These are phyloP conservation scores for Mesocricetus auratus DNA, from an alignment of 2,113 vertebrate genomes.

Conservation along the genomic window DNA sequence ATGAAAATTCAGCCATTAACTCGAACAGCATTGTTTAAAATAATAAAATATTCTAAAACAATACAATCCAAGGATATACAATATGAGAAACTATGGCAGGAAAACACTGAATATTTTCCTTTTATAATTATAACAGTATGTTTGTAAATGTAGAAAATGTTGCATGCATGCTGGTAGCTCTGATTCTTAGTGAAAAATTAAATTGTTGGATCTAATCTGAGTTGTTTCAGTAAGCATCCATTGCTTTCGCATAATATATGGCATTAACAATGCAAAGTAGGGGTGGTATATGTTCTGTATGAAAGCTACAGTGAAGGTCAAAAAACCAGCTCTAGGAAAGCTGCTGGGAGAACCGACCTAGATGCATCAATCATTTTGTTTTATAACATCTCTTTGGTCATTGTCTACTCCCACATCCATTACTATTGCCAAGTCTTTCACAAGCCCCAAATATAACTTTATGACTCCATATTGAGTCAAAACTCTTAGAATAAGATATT, in stretches of 20 bases:
- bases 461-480: background rate
- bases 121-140: background rate
- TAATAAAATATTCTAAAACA: background rate
- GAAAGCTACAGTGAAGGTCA: background rate
- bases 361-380: background rate
- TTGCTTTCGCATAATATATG: background rate
- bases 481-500: background rate
- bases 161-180: background rate
- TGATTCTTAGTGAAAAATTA: background rate
- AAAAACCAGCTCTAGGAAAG: background rate
- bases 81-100: background rate
- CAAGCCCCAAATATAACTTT: background rate
- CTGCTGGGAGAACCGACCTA: fast-evolving
- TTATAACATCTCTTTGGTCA: background rate
- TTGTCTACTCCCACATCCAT: background rate
- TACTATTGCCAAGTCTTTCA: background rate
- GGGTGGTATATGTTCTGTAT: background rate
- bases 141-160: background rate
- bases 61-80: background rate
- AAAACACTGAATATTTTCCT: background rate
- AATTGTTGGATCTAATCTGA: background rate
- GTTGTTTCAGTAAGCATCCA: background rate
- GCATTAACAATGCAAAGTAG: background rate
- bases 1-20: background rate
- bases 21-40: background rate